These are phyloP conservation scores for Meloidogyne floridensis DNA, from an alignment of 1,140 invertebrate species.

Conservation along the genomic window DNA sequence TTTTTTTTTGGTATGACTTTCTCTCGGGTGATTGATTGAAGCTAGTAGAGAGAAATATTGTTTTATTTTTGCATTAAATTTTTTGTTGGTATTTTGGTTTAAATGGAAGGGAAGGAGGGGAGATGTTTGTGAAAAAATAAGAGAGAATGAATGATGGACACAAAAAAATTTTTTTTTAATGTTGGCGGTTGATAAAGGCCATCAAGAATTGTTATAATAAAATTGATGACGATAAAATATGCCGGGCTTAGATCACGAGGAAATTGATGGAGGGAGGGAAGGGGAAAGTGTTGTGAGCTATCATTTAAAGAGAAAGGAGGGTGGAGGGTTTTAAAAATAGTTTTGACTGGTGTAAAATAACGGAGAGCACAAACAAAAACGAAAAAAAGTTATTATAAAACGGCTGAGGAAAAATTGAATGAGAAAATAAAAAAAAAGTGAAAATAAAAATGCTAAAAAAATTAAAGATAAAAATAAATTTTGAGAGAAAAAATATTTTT, in stretches of 20 bases:
- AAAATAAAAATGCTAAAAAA: too few species aligned
- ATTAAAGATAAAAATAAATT: too few species aligned
- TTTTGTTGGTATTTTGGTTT: neutral
- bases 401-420: too few species aligned
- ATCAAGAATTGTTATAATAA: neutral
- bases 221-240: neutral
- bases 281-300: neutral
- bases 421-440: too few species aligned
- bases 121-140: neutral
- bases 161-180: neutral
- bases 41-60: neutral
- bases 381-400: too few species aligned
- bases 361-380: neutral
- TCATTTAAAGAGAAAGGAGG: neutral
- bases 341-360: neutral
- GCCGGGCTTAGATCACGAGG: neutral
- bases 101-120: neutral
- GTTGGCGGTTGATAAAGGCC: neutral
- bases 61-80: conserved; percentile 10
- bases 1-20: neutral
- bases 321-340: neutral
- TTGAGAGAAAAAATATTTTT: too few species aligned
- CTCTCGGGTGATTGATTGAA: conserved; percentile 8
- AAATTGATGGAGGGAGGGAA: too few species aligned
- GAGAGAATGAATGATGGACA: neutral